These are phyloP conservation scores for Drosophila histrio DNA, from an alignment of 2,888 invertebrate genomes.

Conservation along the genomic window DNA sequence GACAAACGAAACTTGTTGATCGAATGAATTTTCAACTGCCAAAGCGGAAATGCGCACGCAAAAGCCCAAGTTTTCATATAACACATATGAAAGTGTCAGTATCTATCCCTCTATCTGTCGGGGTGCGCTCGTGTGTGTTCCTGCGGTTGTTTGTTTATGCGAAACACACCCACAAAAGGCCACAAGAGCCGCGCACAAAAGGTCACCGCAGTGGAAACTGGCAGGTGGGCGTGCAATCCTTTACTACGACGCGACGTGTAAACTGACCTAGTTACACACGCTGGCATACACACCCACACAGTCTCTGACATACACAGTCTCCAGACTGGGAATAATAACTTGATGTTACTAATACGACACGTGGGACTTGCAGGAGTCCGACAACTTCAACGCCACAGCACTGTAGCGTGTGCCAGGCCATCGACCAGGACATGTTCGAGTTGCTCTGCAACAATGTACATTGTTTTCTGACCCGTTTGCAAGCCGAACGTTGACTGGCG, in stretches of 20 bases:
- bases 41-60: slow-evolving; percentile 71
- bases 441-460: slow-evolving; percentile 54
- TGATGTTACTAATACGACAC: slow-evolving; percentile 73
- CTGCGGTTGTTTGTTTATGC: slow-evolving; percentile 41
- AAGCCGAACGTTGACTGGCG: slow-evolving; percentile 32
- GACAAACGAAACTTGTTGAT: slow-evolving; percentile 77
- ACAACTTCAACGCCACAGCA: slow-evolving; percentile 22
- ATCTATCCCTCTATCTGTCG: neutral
- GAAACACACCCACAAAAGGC: slow-evolving; percentile 60
- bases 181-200: slow-evolving; percentile 43
- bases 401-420: slow-evolving; percentile 14
- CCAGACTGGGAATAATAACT: slow-evolving; percentile 47
- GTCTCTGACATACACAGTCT: slow-evolving; percentile 13
- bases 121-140: slow-evolving; percentile 10
- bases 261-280: slow-evolving; percentile 73
- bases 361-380: slow-evolving; percentile 55
- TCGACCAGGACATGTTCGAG: slow-evolving; percentile 67
- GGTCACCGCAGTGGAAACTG: slow-evolving; percentile 50
- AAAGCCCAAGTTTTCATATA: slow-evolving; percentile 44
- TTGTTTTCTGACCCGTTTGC: slow-evolving; percentile 14
- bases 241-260: slow-evolving; percentile 58
- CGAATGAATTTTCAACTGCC: slow-evolving; percentile 69
- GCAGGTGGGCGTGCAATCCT: slow-evolving; percentile 63
- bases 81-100: slow-evolving; percentile 10
- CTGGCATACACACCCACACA: slow-evolving; percentile 6